Evolutionary conservation across 2,797 vertebrate genomes (phyloP).

Genomic region (Anisognathus igniventris): DNA sequence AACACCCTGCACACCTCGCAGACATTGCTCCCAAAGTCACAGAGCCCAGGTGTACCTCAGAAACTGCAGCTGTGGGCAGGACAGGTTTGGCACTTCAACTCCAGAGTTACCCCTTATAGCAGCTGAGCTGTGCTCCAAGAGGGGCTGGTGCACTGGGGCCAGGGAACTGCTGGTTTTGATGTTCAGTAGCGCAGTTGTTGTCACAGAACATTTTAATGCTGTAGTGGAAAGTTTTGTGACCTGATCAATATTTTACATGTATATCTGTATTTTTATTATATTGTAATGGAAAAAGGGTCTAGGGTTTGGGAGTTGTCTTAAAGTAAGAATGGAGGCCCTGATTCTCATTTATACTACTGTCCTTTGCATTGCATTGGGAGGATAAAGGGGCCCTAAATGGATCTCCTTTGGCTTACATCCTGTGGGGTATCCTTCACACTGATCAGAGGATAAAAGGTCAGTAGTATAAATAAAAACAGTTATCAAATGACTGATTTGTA

Average conservation of each 20-base stretch:
- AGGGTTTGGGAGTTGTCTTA: not conserved
- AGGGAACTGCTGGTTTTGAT: not conserved
- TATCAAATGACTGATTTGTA: not conserved
- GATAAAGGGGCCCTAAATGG: not conserved
- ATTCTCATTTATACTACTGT: not conserved
- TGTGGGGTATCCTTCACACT: not conserved
- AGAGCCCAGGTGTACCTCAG: not conserved
- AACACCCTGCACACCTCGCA: not conserved
- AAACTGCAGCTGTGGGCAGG: fast-evolving
- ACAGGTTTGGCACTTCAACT: not conserved
- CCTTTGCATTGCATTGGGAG: not conserved
- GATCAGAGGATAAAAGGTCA: not conserved
- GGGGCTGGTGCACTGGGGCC: not conserved
- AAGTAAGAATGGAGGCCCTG: not conserved
- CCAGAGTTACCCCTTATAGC: not conserved
- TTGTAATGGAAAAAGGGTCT: constrained; percentile 12
- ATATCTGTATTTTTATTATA: constrained; percentile 25
- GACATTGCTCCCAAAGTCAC: not conserved
- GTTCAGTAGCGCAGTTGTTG: not conserved
- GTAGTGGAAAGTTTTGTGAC: constrained; percentile 33
- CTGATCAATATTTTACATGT: constrained; percentile 40
- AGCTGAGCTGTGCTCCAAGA: not conserved
- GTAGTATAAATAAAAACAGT: not conserved
- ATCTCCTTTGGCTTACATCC: not conserved
- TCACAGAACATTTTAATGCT: constrained; percentile 6